phyloP scores from a whole-genome alignment of 2,797 vertebrate genomes.

The Fratercula arctica region DNA sequence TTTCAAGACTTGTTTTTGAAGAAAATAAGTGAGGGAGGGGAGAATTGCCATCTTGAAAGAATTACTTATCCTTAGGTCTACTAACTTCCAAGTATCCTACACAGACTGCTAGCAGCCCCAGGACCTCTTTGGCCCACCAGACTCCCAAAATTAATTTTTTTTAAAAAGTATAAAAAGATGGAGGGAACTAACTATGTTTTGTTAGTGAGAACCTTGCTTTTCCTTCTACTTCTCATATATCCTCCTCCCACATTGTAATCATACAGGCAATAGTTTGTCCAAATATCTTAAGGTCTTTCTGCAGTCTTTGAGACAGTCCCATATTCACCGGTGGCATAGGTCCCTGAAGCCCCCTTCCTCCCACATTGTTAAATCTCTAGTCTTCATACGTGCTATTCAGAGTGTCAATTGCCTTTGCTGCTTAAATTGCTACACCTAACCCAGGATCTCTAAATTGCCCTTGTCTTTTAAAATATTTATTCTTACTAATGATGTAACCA shows the following conservation, averaged over 20 bases:
- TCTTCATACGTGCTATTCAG: neutral
- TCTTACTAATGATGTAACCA: neutral
- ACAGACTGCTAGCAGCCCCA: neutral
- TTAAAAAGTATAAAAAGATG: neutral
- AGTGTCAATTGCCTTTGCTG: neutral
- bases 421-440: neutral
- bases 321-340: neutral
- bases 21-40: neutral
- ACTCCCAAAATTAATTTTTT: neutral
- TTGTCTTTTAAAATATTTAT: conserved; percentile 1
- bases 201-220: neutral
- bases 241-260: neutral
- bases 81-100: neutral
- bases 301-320: neutral
- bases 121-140: neutral
- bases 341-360: neutral
- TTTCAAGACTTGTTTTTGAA: neutral
- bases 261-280: neutral
- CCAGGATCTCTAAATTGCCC: neutral
- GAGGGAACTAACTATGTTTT: neutral
- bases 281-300: neutral
- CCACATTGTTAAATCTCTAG: neutral
- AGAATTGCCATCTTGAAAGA: neutral
- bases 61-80: neutral
- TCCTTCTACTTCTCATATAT: neutral